Evolutionary conservation across 2,113 vertebrate species (phyloP).

Genomic region (Zapornia atra): DNA sequence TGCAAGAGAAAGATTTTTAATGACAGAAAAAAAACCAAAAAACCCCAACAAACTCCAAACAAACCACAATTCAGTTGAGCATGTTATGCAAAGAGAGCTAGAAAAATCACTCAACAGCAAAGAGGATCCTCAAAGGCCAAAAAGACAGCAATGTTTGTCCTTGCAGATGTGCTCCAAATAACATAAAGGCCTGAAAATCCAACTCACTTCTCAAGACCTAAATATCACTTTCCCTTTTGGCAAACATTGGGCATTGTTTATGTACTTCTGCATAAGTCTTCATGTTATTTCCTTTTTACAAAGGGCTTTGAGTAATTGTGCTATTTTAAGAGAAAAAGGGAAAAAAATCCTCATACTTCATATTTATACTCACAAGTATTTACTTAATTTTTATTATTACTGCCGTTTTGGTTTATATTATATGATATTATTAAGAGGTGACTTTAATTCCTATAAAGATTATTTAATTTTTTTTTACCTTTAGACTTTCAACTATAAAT

Average conservation of each 20-base stretch:
- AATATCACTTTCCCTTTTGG: neutral
- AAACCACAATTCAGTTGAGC: constrained; percentile 14
- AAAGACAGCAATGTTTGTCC: neutral
- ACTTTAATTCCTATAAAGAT: neutral
- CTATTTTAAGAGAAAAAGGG: neutral
- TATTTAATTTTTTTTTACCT: neutral
- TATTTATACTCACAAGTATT: neutral
- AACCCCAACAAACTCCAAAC: neutral
- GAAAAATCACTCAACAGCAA: neutral
- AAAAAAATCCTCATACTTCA: neutral
- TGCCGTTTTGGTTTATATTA: neutral
- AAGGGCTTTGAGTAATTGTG: neutral
- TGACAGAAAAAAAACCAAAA: neutral
- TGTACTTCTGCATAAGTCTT: neutral
- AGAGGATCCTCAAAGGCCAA: neutral
- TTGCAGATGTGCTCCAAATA: neutral
- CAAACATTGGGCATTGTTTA: neutral
- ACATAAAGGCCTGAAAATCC: neutral
- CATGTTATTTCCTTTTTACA: neutral
- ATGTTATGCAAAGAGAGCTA: neutral
- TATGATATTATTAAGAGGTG: neutral
- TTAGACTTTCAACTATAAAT: neutral
- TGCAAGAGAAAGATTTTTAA: neutral
- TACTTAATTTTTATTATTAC: neutral
- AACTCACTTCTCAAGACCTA: neutral